Base-by-base conservation (phyloP, 2,113 vertebrate species). In the Tragelaphus strepsiceros region DNA sequence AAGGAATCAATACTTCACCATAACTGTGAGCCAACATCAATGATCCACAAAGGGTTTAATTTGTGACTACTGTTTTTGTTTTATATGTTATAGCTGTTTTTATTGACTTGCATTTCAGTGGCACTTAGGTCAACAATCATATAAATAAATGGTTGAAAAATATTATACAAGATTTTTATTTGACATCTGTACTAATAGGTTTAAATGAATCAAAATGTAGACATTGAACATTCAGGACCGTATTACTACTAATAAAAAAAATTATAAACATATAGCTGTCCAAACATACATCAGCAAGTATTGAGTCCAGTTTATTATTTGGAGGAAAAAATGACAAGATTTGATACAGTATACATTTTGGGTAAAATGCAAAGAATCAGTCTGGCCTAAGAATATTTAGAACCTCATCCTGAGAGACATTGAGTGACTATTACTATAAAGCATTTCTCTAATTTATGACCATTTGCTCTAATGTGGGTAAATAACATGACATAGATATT, bases 1-100 rank as follows among this genome's bases (percentile, higher is more conserved):
- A 94, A 56, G 30, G 90, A 96, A 97, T 84, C 2, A 97, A 80
- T 95, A 94, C 30, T 95, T 87, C 51, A 96, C 97, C 58, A 53
- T 97, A 97, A 95, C 32, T 93, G 51, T 86, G 28, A 97, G 82
- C 35, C 96, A 24, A 5, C 61, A 30, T 81, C 95, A 61, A 46
- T 74, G 32, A 49, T 92, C 85, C 92, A 96, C 96, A 74, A 96
- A 86, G 90, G 43, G 83, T 46, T 90, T 91, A 0, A 92, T 97
- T 95, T 98, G 7, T 88, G 64, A 96, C 0, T 0, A 67, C 14
- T 78, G 13, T 3, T 90, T 97, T 80, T 96, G 24, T 91, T 96
- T 78, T 84, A 9, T 86, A 15, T 84, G 2, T 87, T 91, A 96
- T n/a, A 97, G 84, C 32, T 67, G 1, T 39, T 46, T 97, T 91